Evolutionary conservation across 2,888 invertebrate genomes (phyloP), one percentile per base, ranked within the genome.

Genomic region (Erannis defoliaria): DNA sequence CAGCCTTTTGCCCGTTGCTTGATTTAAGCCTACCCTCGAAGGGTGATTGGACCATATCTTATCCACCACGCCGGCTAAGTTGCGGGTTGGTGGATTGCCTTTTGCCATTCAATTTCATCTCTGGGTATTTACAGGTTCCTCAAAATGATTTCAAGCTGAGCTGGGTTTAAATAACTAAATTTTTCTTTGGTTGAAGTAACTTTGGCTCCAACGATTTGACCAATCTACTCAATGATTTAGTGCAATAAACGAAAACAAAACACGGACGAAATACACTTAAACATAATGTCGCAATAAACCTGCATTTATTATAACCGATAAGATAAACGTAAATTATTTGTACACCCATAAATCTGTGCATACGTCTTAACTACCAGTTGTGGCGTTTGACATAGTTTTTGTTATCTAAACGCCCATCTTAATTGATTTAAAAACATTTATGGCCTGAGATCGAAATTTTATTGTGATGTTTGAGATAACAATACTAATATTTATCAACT

Each of bases 331-430:
- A 12, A 46, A 31, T 31, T 10, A 45, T 45, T 26, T 18, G 18
- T 46, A 26, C 45, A 31, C 12, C 12, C 31, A 19, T 46, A 46
- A 46, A 46, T 45, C 29, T 21, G 1, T 1, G n/a, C 2, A 45
- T 19, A 23, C 19, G 19, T 10, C 14, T 10, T 42, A 53, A 53
- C 26, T 29, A 55, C 45, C 23, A 45, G 35, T 54, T 42, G 16
- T 35, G 33, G 21, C 14, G 12, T 55, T 45, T 55, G 54, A 45
- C 67, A 69, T 68, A 59, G 66, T 64, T 57, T 65, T 55, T 54
- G 16, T 19, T 78, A 82, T 82, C 82, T 78, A 65, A 64, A 79
- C 72, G 74, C 68, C 64, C 67, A 83, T 83, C 83, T 82, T 75
- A 83, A 83, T 83, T 82, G 81, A 78, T 75, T 51, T 77, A 71